Base-by-base conservation (phyloP, 2,888 invertebrate species). In the Hemithea aestivaria region DNA sequence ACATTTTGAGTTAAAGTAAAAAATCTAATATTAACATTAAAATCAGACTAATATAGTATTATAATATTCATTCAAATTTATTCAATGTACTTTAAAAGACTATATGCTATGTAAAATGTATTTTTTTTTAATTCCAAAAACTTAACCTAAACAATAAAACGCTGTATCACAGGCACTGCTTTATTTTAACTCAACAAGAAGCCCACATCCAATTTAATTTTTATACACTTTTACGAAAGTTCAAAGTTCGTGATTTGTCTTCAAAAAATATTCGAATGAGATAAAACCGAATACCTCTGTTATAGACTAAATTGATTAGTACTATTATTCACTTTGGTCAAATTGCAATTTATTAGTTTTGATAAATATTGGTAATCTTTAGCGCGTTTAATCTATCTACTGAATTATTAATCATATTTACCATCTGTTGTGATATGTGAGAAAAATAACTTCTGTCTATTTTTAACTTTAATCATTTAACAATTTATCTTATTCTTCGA, bases 221-320 rank as follows among this genome's bases (percentile, higher is more conserved):
- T 66, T 48, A 47, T 58, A 64, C 60, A 57, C 60, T 56, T 66
- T 66, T 62, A 16, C 65, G 58, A 55, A 58, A 70, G 74, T 74
- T 73, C 69, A 73, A 57, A 76, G 78, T 63, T 73, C 62, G 59
- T 56, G 64, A 74, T 73, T 73, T 62, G 59, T 76, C 64, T 70
- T 58, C 20, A 51, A 51, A 62, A 63, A 56, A 59, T 61, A 50
- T 63, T 50, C 43, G 36, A 56, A 57, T 34, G 33, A 42, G 40
- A 53, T 62, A 51, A 58, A 53, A 45, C 43, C 41, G 45, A 56
- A 63, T 62, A 52, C 58, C 54, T 56, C 53, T 45, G 27, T 25
- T 27, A 58, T 66, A 22, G 41, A 41, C 28, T 41, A 36, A 57
- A 63, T 62, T 62, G 53, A 57, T 58, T 59, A 63, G 55, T 45